These are phyloP conservation scores for Entelurus aequoreus DNA, from an alignment of 2,113 vertebrate genomes.

Conservation along the genomic window DNA sequence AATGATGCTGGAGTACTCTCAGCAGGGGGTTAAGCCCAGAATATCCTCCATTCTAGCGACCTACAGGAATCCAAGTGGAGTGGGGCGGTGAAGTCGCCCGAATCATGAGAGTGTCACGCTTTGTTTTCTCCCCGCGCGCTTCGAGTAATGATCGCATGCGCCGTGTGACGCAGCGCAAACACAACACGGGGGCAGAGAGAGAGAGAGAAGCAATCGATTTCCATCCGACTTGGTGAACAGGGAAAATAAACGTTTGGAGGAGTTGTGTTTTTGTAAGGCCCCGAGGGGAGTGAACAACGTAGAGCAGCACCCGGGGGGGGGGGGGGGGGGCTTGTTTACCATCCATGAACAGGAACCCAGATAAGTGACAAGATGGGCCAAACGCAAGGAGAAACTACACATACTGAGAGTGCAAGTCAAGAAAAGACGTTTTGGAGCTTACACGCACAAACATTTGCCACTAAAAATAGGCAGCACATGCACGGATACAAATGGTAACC, in stretches of 20 bases:
- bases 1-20: conserved; percentile 52
- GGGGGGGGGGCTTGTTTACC: conserved; percentile 24
- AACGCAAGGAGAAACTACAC: conserved; percentile 29
- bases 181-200: conserved; percentile 8
- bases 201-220: conserved; percentile 36
- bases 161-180: conserved; percentile 33
- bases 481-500: too few relatives aligned
- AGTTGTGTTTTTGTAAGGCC: conserved; percentile 5
- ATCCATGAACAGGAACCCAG: conserved; percentile 17
- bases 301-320: conserved; percentile 14
- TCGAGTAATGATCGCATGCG: conserved; percentile 24
- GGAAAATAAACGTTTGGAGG: conserved; percentile 9
- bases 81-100: neutral
- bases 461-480: too few relatives aligned
- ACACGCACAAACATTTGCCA: neutral
- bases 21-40: conserved; percentile 52
- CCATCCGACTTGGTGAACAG: conserved; percentile 16
- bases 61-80: conserved; percentile 52
- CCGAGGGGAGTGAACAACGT: conserved; percentile 10
- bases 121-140: conserved; percentile 11
- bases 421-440: neutral
- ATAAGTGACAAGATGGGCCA: too few relatives aligned
- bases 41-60: conserved; percentile 56
- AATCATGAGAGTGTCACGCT: neutral
- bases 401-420: conserved; percentile 28